Percentiles rank a stretch among this genome's conserved stretches.
phyloP scores from a whole-genome alignment of 2,888 invertebrate species.

The Odontocolon sp. region DNA sequence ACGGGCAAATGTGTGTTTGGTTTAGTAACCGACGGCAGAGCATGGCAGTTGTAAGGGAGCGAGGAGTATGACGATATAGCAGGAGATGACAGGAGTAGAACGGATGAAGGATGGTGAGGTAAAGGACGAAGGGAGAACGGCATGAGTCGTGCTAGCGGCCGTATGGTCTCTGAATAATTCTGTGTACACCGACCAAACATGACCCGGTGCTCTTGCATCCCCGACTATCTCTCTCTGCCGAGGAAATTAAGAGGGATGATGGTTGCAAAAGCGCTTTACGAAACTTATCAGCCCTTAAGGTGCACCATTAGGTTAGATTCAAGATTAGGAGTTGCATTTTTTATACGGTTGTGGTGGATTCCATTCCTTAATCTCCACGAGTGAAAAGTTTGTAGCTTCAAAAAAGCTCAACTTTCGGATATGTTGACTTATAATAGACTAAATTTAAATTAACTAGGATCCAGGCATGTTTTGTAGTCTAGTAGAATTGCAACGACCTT shows the following conservation, averaged over 20 bases:
- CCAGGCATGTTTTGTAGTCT: too few relatives aligned
- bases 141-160: conserved; percentile 19
- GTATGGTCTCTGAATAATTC: conserved; percentile 58
- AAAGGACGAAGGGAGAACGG: conserved; percentile 3
- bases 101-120: conserved; percentile 12
- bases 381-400: too few relatives aligned
- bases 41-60: conserved; percentile 18
- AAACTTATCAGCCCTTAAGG: conserved; percentile 33
- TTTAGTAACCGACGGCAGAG: conserved; percentile 12
- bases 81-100: too few relatives aligned
- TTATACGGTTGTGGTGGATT: too few relatives aligned
- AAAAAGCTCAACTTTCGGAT: too few relatives aligned
- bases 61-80: conserved; percentile 3
- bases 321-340: too few relatives aligned
- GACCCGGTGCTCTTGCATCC: conserved; percentile 44
- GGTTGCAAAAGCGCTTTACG: conserved; percentile 64
- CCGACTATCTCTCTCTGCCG: conserved; percentile 19
- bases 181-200: conserved; percentile 62
- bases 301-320: neutral
- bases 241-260: conserved; percentile 68
- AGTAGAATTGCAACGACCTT: too few relatives aligned
- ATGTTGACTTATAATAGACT: too few relatives aligned
- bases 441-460: too few relatives aligned
- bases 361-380: too few relatives aligned
- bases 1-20: conserved; percentile 37